A percentile compares a stretch with the other conserved stretches of the same genome.
phyloP scores from a whole-genome alignment of 2,888 invertebrate genomes.

The Syritta pipiens region DNA sequence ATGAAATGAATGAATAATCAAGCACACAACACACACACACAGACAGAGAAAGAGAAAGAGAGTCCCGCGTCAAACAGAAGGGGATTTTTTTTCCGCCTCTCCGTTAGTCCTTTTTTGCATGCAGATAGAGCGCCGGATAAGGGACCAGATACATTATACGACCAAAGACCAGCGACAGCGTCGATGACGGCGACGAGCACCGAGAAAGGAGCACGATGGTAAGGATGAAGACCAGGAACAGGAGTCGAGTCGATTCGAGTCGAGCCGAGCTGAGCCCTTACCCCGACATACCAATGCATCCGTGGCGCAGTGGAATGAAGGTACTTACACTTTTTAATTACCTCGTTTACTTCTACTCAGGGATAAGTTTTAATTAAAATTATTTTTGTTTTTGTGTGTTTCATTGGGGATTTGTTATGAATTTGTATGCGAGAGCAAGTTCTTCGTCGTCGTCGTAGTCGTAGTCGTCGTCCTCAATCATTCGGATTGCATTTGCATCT shows the following conservation, averaged over 20 bases:
- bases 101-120: background rate
- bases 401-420: conserved; percentile 69
- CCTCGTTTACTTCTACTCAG: conserved; percentile 72
- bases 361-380: conserved; percentile 79
- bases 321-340: conserved; percentile 72
- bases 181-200: conserved; percentile 3
- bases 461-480: conserved; percentile 37
- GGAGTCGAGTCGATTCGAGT: too few species aligned
- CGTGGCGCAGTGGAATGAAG: conserved; percentile 54
- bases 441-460: conserved; percentile 8
- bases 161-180: conserved; percentile 27
- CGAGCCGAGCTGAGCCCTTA: conserved; percentile 23
- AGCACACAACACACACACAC: conserved; percentile 51
- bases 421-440: conserved; percentile 61
- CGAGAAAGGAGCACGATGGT: background rate
- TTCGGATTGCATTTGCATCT: conserved; percentile 19
- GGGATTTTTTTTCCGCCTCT: background rate
- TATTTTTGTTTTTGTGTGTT: conserved; percentile 70
- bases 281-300: background rate
- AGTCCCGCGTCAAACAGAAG: conserved; percentile 11
- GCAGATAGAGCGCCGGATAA: background rate
- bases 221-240: background rate
- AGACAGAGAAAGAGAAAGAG: background rate
- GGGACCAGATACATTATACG: conserved; percentile 13
- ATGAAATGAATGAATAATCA: conserved; percentile 70